These are phyloP conservation scores for Plagodis pulveraria DNA, from an alignment of 2,888 invertebrate species.

Conservation along the genomic window DNA sequence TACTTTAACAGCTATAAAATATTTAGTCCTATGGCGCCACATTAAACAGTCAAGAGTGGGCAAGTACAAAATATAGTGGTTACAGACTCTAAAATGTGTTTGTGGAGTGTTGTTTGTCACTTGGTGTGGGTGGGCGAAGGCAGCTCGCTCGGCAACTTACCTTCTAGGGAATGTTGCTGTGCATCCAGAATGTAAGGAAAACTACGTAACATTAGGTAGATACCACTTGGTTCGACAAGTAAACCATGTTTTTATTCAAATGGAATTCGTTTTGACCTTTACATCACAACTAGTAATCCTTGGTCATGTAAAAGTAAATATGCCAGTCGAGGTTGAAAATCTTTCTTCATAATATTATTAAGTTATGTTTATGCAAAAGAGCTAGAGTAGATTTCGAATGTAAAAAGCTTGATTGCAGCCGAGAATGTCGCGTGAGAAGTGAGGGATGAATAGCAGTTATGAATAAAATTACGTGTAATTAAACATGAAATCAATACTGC, in stretches of 20 bases:
- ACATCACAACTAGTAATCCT: slow-evolving; percentile 1
- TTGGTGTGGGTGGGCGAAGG: slow-evolving; percentile 64
- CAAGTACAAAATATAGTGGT: slow-evolving; percentile 56
- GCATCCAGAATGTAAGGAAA: slow-evolving; percentile 65
- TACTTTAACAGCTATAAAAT: slow-evolving; percentile 46
- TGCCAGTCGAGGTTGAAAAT: background rate
- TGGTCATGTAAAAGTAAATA: slow-evolving; percentile 2
- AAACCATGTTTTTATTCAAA: slow-evolving; percentile 18
- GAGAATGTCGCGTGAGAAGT: slow-evolving; percentile 6
- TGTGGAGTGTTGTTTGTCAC: slow-evolving; percentile 40
- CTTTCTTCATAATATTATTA: background rate
- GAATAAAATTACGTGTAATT: slow-evolving; percentile 13
- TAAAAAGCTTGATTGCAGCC: slow-evolving; percentile 1
- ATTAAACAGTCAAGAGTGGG: slow-evolving; percentile 56
- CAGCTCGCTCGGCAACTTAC: slow-evolving; percentile 63
- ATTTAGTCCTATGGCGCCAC: slow-evolving; percentile 57
- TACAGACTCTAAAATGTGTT: slow-evolving; percentile 23
- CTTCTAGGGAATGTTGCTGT: slow-evolving; percentile 78
- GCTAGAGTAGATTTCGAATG: background rate
- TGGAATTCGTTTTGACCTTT: slow-evolving; percentile 12
- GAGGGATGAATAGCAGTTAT: slow-evolving; percentile 7
- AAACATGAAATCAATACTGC: slow-evolving; percentile 20
- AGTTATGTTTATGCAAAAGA: no score
- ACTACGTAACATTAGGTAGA: slow-evolving; percentile 42
- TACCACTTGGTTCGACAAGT: slow-evolving; percentile 6